phyloP scores from a whole-genome alignment of 1,140 invertebrate genomes.

The Drosophila aff. region DNA sequence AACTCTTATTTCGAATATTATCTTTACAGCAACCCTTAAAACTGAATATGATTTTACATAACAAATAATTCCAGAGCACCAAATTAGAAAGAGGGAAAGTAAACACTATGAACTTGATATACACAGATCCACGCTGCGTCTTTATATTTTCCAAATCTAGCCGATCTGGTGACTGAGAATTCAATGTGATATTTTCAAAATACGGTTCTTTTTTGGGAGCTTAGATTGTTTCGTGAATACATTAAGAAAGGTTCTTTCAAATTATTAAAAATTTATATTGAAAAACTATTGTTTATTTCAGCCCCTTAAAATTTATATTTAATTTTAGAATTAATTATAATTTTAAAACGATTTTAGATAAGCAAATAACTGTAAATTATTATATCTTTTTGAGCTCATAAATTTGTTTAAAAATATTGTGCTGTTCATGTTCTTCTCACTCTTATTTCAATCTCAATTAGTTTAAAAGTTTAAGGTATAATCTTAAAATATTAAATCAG shows the following conservation, averaged over 20 bases:
- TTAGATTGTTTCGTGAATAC: too few relatives aligned
- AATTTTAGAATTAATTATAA: too few relatives aligned
- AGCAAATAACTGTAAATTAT: too few relatives aligned
- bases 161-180: neutral
- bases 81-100: constrained; percentile 22
- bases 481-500: too few relatives aligned
- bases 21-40: constrained; percentile 66
- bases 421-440: too few relatives aligned
- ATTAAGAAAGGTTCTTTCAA: neutral
- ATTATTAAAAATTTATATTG: neutral
- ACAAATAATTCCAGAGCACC: constrained; percentile 33
- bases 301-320: too few relatives aligned
- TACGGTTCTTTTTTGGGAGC: neutral
- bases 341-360: too few relatives aligned
- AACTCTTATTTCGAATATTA: constrained; percentile 41
- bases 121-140: neutral
- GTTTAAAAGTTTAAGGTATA: too few relatives aligned
- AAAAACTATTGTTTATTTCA: too few relatives aligned
- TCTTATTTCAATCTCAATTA: too few relatives aligned
- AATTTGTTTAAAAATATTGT: too few relatives aligned
- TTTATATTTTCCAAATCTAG: neutral
- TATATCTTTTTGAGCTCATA: too few relatives aligned
- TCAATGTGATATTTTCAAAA: neutral
- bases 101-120: neutral
- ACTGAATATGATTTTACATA: constrained; percentile 21